Base-by-base conservation (phyloP, 2,797 vertebrate genomes). In the Hippoglossus hippoglossus region DNA sequence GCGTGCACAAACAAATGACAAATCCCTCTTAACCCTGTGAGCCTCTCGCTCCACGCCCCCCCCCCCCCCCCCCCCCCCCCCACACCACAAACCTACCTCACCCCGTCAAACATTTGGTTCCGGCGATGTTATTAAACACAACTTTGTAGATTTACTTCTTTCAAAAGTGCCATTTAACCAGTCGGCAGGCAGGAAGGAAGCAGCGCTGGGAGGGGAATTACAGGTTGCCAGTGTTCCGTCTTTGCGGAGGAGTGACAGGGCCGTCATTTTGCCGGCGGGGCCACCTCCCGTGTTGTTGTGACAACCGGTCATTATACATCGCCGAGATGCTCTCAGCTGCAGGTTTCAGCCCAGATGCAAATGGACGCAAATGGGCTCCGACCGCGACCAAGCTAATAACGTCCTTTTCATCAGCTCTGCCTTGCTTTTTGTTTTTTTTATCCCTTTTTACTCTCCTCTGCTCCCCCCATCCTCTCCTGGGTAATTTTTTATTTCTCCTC, bases 281-380 rank as follows among this genome's bases (percentile, higher is more conserved):
- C 96, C 97, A 97, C 97, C 97, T 93, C 97, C 96, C 95, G 96
- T 94, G 93, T 96, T 99, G 97, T 99, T 99, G 97, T 99, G 98
- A 99, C 98, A 99, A 98, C 97, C 97, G 93, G 93, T 99, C 96
- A 99, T 99, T 99, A 99, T 94, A 95, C 95, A 95, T 96, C 95
- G 93, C 76, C 89, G 96, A 96, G 93, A 94, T 95, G 95, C 97
- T 97, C 97, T 98, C 98, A 99, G 97, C 97, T 97, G 95, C 96
- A 95, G 96, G 95, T 96, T 97, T 94, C 95, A 93, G 92, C 95
- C 66, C 94, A 94, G 94, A 98, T 96, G 96, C 96, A 99, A 99
- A 99, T 98, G 96, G 97, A 95, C 96, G 89, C 96, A 98, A 99
- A 99, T 99, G 97, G 96, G 94, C 95, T 96, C 96, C 94, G 96